phyloP scores from a whole-genome alignment of 2,888 invertebrate genomes.

The Corbicula japonica region DNA sequence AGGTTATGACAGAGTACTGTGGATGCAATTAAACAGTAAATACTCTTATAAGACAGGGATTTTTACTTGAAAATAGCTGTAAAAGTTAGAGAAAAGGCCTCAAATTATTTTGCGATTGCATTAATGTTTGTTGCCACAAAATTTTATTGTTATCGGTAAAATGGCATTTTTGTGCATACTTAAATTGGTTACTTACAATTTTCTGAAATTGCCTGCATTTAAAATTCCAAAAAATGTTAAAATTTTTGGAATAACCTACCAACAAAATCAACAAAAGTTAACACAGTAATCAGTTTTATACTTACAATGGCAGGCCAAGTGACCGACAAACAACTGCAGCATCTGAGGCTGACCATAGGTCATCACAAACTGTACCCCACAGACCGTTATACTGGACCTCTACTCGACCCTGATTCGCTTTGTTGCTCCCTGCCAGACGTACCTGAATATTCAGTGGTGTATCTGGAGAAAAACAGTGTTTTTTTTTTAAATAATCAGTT shows the following conservation, averaged over 20 bases:
- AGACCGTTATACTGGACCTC: conserved; percentile 88
- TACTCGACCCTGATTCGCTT: conserved; percentile 69
- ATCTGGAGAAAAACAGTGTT: conserved; percentile 43
- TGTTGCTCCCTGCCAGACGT: conserved; percentile 71
- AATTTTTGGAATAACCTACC: too few species aligned
- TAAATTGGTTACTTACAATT: too few species aligned
- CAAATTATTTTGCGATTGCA: too few species aligned
- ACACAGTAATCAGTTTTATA: neutral
- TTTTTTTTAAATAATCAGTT: neutral
- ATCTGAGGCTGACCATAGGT: conserved; percentile 71
- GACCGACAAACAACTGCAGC: conserved; percentile 75
- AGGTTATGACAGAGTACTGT: too few species aligned
- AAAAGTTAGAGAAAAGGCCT: neutral
- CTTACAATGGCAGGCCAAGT: conserved; percentile 77
- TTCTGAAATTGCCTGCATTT: too few species aligned
- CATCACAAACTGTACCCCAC: conserved; percentile 80
- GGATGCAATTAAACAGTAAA: too few species aligned
- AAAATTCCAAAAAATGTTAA: too few species aligned
- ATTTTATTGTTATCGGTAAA: too few species aligned
- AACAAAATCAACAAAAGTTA: neutral
- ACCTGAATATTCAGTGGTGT: conserved; percentile 81
- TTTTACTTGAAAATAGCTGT: neutral
- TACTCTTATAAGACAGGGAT: too few species aligned
- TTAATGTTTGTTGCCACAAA: too few species aligned
- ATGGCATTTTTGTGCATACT: too few species aligned